Base-by-base conservation (phyloP, 2,113 vertebrate genomes). In the Eudyptes chrysolophus region DNA sequence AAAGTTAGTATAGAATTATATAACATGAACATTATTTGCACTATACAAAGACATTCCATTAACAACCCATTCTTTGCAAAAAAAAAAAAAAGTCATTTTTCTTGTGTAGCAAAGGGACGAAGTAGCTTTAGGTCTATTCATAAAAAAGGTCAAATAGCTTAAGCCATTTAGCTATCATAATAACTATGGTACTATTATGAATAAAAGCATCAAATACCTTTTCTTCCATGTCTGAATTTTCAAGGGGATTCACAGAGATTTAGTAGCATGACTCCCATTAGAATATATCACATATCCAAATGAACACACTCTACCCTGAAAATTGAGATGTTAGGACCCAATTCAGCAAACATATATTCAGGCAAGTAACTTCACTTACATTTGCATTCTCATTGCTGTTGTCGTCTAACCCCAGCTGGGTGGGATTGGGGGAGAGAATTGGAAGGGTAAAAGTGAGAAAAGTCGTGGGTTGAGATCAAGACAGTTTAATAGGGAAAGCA, bases 141-240 rank as follows among this genome's bases (percentile, higher is more conserved):
- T 48, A 38, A 68, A 62, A 84, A 87, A 64, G 19, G 29, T 95
- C 52, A 60, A 88, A 72, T 22, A 71, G 9, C 16, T 85, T 69
- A 85, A 92, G n/a, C 32, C 49, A 40, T 83, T 82, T 88, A 60
- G 65, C 55, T 44, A 64, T 85, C 44, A 44, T 61, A 80, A 76
- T 48, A 77, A 29, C 46, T 69, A 36, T 13, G 12, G 24, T 9
- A 52, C 14, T 48, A 55, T n/a, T 90, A 68, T 25, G 57, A 93
- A 71, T 44, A 83, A 82, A 79, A 72, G 3, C 57, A 77, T 85
- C 38, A 87, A 84, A 89, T 82, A 79, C 6, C 8, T 94, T 93
- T 90, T 83, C 44, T 88, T 64, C 11, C 4, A 21, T 51, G 34
- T 27, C 24, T 88, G 55, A 60, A 6, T 90, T 90, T 95, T 94